Evolutionary conservation across 2,888 invertebrate species (phyloP).

Genomic region (Hyposoter didymator): DNA sequence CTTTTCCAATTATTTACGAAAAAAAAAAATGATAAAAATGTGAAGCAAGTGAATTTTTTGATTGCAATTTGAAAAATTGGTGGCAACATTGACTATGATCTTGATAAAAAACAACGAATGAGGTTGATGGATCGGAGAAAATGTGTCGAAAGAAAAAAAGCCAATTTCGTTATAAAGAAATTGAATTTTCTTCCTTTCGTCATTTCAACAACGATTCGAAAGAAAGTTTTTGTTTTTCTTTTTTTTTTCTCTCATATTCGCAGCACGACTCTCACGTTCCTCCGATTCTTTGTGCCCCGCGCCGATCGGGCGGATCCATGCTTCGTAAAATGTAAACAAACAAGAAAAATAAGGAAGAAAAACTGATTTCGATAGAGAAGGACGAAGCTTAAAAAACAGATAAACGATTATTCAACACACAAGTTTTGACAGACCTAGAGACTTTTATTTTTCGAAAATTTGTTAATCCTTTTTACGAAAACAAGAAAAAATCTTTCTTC

Average conservation of each 20-base stretch:
- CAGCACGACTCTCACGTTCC: not conserved
- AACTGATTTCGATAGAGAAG: not conserved
- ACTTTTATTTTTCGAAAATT: constrained; percentile 7
- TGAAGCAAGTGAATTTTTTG: not conserved
- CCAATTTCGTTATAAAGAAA: not conserved
- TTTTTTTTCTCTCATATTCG: not conserved
- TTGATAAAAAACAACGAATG: not conserved
- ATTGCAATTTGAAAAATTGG: no score
- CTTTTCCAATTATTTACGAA: no score
- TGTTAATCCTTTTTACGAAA: not conserved
- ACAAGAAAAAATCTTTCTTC: not conserved
- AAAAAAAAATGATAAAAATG: not conserved
- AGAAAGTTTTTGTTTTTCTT: no score
- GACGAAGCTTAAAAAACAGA: not conserved
- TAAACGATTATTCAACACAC: no score
- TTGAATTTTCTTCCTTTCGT: not conserved
- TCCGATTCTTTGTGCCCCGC: no score
- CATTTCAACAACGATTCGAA: not conserved
- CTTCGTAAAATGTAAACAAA: not conserved
- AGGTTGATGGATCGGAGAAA: not conserved
- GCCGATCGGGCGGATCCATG: no score
- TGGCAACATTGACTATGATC: not conserved
- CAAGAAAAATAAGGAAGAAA: not conserved
- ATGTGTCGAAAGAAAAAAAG: not conserved
- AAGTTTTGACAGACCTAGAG: constrained; percentile 40